phyloP scores from a whole-genome alignment of 2,888 invertebrate species.

The Coelinius sp. region DNA sequence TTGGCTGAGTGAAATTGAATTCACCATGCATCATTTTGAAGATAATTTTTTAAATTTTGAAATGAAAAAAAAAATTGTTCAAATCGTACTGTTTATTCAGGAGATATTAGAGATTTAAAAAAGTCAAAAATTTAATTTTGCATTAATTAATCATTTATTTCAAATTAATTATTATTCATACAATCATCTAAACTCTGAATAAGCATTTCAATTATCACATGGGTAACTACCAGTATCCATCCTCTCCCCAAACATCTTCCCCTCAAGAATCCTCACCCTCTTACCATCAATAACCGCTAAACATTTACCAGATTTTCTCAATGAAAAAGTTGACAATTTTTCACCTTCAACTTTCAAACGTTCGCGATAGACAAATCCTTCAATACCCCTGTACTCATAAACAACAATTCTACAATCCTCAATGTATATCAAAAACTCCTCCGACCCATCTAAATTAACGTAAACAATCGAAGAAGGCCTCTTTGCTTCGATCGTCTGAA shows the following conservation, averaged over 20 bases:
- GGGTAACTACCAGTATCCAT: constrained; percentile 53
- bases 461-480: constrained; percentile 71
- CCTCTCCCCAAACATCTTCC: constrained; percentile 70
- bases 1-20: no score
- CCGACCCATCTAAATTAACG: constrained; percentile 55
- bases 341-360: constrained; percentile 64
- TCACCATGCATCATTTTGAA: no score
- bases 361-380: constrained; percentile 69
- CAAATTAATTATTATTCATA: no score
- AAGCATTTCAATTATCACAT: no score
- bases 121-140: no score
- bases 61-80: no score
- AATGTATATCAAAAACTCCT: constrained; percentile 58
- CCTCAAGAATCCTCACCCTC: constrained; percentile 67
- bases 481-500: constrained; percentile 72
- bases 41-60: no score
- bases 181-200: no score
- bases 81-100: no score
- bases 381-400: constrained; percentile 72
- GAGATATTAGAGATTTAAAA: no score
- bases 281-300: constrained; percentile 66
- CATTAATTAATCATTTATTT: no score
- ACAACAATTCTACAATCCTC: constrained; percentile 67
- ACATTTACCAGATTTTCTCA: constrained; percentile 54
- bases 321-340: constrained; percentile 63